Evolutionary conservation across 2,797 vertebrate species (phyloP), one percentile per base, ranked within the genome.

Genomic region (Lacerta viridis): DNA sequence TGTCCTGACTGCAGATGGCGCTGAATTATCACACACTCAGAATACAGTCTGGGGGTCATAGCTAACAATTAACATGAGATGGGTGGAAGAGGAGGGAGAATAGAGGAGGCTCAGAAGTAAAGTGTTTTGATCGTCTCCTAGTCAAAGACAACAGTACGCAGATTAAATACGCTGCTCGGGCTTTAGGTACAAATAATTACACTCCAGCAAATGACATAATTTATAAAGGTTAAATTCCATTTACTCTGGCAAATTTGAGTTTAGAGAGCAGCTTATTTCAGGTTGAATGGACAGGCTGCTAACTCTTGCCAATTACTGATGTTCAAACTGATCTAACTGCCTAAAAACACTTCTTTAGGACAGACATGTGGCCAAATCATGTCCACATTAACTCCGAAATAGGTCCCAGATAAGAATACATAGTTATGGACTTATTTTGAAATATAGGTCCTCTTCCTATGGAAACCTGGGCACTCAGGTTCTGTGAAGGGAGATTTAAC

Each of bases 1-100:
- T 86, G 85, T 92, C 88, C 15, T 59, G 69, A 77, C 95, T 90
- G 89, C 91, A 95, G 95, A 81, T 95, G 95, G 94, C 91, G 90
- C 92, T 93, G 91, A 91, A 87, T 89, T 92, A 86, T 91, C 90
- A 91, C 0, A 5, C 20, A 75, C 69, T 20, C 72, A 74, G 18
- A n/a, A 0, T 78, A 87, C 89, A 7, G 83, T 50, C 36, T 18
- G 17, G 90, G 59, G 13, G 43, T 87, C 81, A 2, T 0, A 4
- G 29, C 77, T 88, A 76, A 10, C 61, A 77, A 84, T n/a, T 69
- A 83, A 13, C 18, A 39, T 41, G 33, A 88, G 46, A 87, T 68
- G 2, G 69, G 15, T 55, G 25, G 7, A 17, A 55, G 66, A 18
- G 50, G 3, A 46, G 29, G 18, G 36, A 68, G 43, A 36, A 55